Conservation (phyloP, 1,140 invertebrate species). For the Drosophila suzukii region DNA sequence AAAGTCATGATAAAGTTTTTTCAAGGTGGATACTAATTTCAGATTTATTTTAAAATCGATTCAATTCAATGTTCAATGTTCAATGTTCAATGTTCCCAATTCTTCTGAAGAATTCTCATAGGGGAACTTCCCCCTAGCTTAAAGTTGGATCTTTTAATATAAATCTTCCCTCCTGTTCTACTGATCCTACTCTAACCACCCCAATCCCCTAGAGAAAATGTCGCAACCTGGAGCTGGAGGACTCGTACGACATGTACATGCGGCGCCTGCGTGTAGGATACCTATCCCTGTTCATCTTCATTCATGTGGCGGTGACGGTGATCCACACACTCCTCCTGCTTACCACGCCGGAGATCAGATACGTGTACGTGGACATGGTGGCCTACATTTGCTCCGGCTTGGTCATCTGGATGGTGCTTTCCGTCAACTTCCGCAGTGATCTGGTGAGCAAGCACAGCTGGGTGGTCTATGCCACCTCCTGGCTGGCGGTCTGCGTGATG, state of each 20-base stretch:
- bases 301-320: slow-evolving; percentile 88
- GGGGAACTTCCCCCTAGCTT: no score
- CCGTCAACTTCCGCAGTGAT: slow-evolving; percentile 85
- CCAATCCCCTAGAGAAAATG: slow-evolving; percentile 88
- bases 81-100: no score
- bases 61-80: no score
- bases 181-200: not conserved
- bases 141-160: no score
- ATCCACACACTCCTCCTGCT: slow-evolving; percentile 87
- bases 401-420: slow-evolving; percentile 85
- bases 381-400: slow-evolving; percentile 84
- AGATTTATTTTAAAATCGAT: no score
- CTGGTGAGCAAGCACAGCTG: slow-evolving; percentile 85
- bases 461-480: slow-evolving; percentile 85
- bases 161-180: no score
- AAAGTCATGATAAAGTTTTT: no score
- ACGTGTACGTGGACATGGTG: slow-evolving; percentile 82
- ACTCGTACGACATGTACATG: slow-evolving; percentile 90
- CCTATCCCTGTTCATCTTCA: slow-evolving; percentile 90
- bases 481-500: slow-evolving; percentile 84
- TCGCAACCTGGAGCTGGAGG: slow-evolving; percentile 89
- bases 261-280: slow-evolving; percentile 91
- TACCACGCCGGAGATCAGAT: slow-evolving; percentile 82
- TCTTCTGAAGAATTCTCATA: no score
- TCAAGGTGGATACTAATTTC: no score